These are phyloP conservation scores for Percopsis omiscomaycus DNA, from an alignment of 2,797 vertebrate genomes.

Conservation along the genomic window DNA sequence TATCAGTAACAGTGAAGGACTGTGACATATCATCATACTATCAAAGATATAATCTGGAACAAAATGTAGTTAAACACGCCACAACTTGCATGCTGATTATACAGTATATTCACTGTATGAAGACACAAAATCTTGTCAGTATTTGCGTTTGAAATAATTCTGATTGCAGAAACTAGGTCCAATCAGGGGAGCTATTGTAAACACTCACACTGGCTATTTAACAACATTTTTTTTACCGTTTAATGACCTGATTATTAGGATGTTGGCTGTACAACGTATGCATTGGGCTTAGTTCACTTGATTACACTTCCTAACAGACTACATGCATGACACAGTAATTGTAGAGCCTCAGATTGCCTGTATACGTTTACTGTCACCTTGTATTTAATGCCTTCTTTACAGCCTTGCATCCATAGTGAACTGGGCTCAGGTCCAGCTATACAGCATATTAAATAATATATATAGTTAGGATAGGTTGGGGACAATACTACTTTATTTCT, in stretches of 20 bases:
- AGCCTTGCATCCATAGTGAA: too few species aligned
- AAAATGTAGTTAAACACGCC: constrained; percentile 7
- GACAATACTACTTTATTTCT: too few species aligned
- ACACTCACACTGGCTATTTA: constrained; percentile 12
- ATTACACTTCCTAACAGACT: too few species aligned
- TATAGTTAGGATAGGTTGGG: too few species aligned
- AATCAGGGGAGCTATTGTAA: constrained; percentile 24
- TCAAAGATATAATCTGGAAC: constrained; percentile 20
- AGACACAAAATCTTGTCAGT: constrained; percentile 2
- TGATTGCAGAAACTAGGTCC: constrained; percentile 39
- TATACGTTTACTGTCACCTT: too few species aligned
- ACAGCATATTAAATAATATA: too few species aligned
- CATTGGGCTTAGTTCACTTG: too few species aligned
- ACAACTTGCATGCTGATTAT: constrained; percentile 15
- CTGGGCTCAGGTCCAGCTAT: too few species aligned
- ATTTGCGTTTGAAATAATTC: constrained; percentile 49
- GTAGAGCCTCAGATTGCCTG: too few species aligned
- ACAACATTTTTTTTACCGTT: background rate
- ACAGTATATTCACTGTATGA: constrained; percentile 8
- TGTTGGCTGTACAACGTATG: background rate
- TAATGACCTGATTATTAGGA: background rate
- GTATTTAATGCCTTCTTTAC: too few species aligned
- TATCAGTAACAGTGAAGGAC: too few species aligned
- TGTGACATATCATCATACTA: constrained; percentile 5
- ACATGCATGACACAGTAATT: too few species aligned